These are phyloP conservation scores for Isurus oxyrinchus DNA, from an alignment of 2,113 vertebrate species.

Conservation along the genomic window DNA sequence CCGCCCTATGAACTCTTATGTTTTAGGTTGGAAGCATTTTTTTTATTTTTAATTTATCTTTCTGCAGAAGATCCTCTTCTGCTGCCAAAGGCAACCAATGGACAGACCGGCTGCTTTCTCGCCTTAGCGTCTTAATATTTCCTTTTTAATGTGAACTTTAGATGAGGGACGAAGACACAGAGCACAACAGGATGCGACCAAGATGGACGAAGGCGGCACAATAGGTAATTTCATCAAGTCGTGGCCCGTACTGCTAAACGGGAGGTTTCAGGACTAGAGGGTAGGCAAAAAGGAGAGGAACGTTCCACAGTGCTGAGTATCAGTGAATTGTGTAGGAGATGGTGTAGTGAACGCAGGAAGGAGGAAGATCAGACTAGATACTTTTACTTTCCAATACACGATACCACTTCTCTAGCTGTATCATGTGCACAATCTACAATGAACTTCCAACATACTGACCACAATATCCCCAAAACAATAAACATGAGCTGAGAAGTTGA, in stretches of 20 bases:
- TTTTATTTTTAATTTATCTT: not conserved
- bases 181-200: not conserved
- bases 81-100: not conserved
- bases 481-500: not conserved
- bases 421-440: not conserved
- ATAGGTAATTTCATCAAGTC: not conserved
- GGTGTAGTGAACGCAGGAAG: not conserved
- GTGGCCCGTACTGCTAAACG: not conserved
- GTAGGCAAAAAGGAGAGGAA: not conserved
- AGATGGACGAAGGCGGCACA: not conserved
- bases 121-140: not conserved
- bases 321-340: not conserved
- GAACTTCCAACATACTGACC: not conserved
- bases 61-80: not conserved
- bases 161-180: not conserved
- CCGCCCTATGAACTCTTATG: not conserved
- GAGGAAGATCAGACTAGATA: constrained; percentile 17
- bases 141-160: not conserved
- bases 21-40: not conserved
- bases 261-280: not conserved
- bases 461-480: not conserved
- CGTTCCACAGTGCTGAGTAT: not conserved
- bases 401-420: constrained; percentile 9
- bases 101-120: not conserved
- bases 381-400: constrained; percentile 19